A percentile compares a stretch with the other conserved stretches of the same genome.
Conservation (phyloP, 2,113 vertebrate genomes). For the Stercorarius parasiticus region DNA sequence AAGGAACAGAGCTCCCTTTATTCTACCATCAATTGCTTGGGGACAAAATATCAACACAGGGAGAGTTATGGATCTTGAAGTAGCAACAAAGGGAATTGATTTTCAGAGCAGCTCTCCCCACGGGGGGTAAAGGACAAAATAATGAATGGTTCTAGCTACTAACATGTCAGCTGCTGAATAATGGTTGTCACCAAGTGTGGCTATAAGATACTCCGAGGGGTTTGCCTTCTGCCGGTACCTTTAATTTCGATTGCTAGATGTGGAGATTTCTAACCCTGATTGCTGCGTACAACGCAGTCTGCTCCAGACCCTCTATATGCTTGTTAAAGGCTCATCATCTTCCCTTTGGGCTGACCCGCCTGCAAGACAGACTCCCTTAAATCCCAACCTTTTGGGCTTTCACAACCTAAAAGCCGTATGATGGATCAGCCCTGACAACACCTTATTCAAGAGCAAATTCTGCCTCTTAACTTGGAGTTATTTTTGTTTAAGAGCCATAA, state of each 20-base stretch:
- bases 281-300: fast-evolving
- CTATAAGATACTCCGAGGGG: not conserved
- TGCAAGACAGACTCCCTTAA: not conserved
- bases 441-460: not conserved
- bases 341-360: not conserved
- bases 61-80: not conserved
- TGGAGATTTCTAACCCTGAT: fast-evolving
- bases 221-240: not conserved
- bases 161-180: not conserved
- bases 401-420: fast-evolving
- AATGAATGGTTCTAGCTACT: not conserved
- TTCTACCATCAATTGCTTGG: not conserved
- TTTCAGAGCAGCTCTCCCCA: not conserved
- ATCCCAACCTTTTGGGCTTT: fast-evolving
- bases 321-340: not conserved
- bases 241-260: not conserved
- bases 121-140: not conserved
- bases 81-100: slow-evolving; percentile 22
- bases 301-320: not conserved
- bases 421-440: not conserved
- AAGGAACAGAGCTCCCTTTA: not conserved
- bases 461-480: not conserved
- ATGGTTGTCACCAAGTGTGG: not conserved
- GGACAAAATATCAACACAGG: not conserved
- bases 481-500: not conserved